These are phyloP conservation scores for Danio kyathit DNA, from an alignment of 2,797 vertebrate species.

Conservation along the genomic window DNA sequence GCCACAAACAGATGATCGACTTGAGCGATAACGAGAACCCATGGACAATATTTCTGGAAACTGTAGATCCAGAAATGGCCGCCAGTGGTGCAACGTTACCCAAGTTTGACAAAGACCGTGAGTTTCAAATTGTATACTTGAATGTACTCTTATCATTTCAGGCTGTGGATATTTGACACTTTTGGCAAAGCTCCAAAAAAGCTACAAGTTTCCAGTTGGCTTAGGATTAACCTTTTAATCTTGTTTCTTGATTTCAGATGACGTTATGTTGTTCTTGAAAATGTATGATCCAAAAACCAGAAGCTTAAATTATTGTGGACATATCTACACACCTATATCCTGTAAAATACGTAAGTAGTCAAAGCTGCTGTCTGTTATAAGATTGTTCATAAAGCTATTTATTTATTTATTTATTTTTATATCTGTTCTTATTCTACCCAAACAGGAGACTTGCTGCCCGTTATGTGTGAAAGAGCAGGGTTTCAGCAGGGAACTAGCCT, in stretches of 20 bases:
- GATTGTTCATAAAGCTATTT: neutral
- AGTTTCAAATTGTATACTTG: constrained; percentile 69
- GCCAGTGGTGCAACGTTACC: constrained; percentile 97
- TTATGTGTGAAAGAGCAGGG: constrained; percentile 99
- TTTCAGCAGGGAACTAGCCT: constrained; percentile 99
- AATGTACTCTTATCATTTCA: neutral
- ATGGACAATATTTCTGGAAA: constrained; percentile 99
- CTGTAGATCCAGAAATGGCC: constrained; percentile 97
- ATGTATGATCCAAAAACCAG: constrained; percentile 99
- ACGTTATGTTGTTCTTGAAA: constrained; percentile 99
- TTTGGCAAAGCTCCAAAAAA: neutral
- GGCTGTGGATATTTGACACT: neutral
- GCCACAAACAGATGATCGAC: constrained; percentile 91
- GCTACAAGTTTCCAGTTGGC: neutral
- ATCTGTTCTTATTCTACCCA: neutral
- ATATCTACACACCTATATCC: constrained; percentile 99
- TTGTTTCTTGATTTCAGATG: constrained; percentile 79
- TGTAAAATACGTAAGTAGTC: constrained; percentile 98
- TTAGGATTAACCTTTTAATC: neutral
- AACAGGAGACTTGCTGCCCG: constrained; percentile 95
- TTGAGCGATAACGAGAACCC: constrained; percentile 99
- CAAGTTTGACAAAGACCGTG: constrained; percentile 99
- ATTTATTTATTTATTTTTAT: neutral
- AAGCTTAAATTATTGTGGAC: constrained; percentile 99
- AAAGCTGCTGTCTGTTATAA: neutral